Evolutionary conservation across 2,113 vertebrate genomes (phyloP), one percentile per base, ranked within the genome.

Genomic region (Megaleporinus macrocephalus): DNA sequence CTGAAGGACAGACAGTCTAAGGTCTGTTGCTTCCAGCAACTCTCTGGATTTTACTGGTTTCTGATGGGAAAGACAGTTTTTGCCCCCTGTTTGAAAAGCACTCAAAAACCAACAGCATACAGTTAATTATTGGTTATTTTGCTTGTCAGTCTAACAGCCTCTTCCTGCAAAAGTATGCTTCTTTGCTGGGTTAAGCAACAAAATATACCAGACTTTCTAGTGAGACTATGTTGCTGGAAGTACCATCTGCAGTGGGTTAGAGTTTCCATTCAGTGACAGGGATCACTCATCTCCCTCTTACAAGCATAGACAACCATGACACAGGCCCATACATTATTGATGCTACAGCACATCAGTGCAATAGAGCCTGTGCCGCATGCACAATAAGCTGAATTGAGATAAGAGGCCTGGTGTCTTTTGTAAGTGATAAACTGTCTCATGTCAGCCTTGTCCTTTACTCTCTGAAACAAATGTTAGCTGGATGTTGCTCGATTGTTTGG

Each of bases 271-370:
- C 57, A 61, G 22, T 61, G 57, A 61, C 57, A 61, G 22, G 24
- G 12, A 61, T 61, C 57, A 61, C 57, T 61, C 57, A 61, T 61
- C 57, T 61, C n/a, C 57, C n/a, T 61, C 57, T 61, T 61, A 26
- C 10, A 11, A 61, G 57, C 57, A 61, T 13, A 61, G 57, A 61
- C 57, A 61, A n/a, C 10, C 57, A 61, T 61, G 57, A 61, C 24
- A 61, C 20, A 1, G 24, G 22, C 24, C 22, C 24, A 61, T 61
- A 26, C 22, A 61, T 61, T 61, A 61, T 61, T 61, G 57, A 61
- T 11, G 57, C 22, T 61, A 61, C 22, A 26, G 22, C 57, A 26
- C 57, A 61, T 61, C 57, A 24, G 57, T 61, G 57, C 22, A 61
- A 61, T 61, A 26, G 57, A 9, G n/a, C 24, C 9, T 11, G 10